These are phyloP conservation scores for Drosophila carrolli DNA, from an alignment of 1,140 invertebrate genomes.

Conservation along the genomic window DNA sequence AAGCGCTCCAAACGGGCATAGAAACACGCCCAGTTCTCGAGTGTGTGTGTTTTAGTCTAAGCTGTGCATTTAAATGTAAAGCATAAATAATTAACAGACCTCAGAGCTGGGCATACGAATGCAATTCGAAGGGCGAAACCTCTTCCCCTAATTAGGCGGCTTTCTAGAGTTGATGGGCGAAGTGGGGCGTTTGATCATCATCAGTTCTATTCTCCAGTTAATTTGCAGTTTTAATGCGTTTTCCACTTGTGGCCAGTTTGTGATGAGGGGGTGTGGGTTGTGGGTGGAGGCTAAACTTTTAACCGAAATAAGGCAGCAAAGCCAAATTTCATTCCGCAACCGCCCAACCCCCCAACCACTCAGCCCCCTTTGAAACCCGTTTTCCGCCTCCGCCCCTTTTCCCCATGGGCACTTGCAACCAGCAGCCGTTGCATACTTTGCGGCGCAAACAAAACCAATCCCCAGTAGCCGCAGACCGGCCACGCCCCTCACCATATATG, in stretches of 20 bases:
- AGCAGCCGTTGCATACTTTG: slow-evolving; percentile 57
- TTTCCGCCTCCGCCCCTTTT: neutral
- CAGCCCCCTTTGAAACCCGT: neutral
- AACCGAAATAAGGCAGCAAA: slow-evolving; percentile 46
- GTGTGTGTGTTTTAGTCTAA: slow-evolving; percentile 50
- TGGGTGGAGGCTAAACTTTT: slow-evolving; percentile 26
- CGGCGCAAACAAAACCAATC: slow-evolving; percentile 53
- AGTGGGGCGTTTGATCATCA: slow-evolving; percentile 31
- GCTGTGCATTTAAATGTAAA: slow-evolving; percentile 79
- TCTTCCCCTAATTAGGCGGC: slow-evolving; percentile 66
- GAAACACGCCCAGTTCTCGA: neutral
- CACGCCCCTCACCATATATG: slow-evolving; percentile 32
- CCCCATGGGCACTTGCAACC: slow-evolving; percentile 33
- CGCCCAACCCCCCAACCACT: no score
- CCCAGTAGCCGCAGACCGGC: slow-evolving; percentile 37
- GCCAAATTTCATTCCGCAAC: slow-evolving; percentile 37
- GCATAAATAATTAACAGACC: slow-evolving; percentile 79
- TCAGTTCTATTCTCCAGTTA: slow-evolving; percentile 68
- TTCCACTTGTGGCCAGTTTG: slow-evolving; percentile 64
- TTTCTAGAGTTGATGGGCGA: slow-evolving; percentile 18
- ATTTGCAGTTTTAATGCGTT: slow-evolving; percentile 80
- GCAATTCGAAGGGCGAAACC: slow-evolving; percentile 24
- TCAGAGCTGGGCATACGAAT: slow-evolving; percentile 13
- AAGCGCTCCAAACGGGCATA: slow-evolving; percentile 21
- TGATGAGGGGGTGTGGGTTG: neutral